These are phyloP conservation scores for Enteromius unitaeniatus DNA, from an alignment of 2,797 vertebrate genomes.

Conservation along the genomic window DNA sequence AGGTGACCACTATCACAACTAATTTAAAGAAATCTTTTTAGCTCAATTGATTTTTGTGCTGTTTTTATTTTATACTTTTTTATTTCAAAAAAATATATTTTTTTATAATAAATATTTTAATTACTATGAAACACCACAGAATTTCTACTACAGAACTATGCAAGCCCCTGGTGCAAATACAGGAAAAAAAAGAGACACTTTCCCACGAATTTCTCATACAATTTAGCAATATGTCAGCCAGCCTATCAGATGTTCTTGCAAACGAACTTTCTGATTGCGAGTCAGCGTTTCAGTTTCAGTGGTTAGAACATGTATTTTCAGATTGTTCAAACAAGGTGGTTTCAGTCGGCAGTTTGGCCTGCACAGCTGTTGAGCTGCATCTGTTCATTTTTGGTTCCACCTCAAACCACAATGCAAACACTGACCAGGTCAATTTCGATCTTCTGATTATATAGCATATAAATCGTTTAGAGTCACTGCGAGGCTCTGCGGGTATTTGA, in stretches of 20 bases:
- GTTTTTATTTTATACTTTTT: neutral
- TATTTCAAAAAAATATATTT: no score
- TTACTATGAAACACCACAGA: neutral
- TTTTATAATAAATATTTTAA: no score
- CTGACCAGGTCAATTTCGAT: neutral
- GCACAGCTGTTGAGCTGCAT: constrained; percentile 38
- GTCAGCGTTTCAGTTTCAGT: constrained; percentile 49
- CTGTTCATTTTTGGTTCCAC: constrained; percentile 12
- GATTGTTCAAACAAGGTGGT: constrained; percentile 31
- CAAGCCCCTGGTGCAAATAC: neutral
- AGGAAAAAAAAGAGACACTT: neutral
- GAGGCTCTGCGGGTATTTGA: neutral
- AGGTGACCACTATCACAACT: no score
- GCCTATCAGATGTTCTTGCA: constrained; percentile 20
- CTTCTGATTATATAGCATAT: neutral
- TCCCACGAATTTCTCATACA: neutral
- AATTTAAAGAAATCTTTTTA: no score
- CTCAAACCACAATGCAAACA: constrained; percentile 12
- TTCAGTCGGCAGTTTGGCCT: constrained; percentile 39
- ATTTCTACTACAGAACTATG: neutral
- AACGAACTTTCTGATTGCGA: constrained; percentile 9
- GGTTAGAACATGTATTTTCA: constrained; percentile 34
- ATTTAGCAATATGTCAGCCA: neutral
- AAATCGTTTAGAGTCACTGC: neutral
- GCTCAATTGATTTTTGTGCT: no score